These are phyloP conservation scores for Cynoglossus semilaevis DNA, from an alignment of 2,113 vertebrate species.

Conservation along the genomic window DNA sequence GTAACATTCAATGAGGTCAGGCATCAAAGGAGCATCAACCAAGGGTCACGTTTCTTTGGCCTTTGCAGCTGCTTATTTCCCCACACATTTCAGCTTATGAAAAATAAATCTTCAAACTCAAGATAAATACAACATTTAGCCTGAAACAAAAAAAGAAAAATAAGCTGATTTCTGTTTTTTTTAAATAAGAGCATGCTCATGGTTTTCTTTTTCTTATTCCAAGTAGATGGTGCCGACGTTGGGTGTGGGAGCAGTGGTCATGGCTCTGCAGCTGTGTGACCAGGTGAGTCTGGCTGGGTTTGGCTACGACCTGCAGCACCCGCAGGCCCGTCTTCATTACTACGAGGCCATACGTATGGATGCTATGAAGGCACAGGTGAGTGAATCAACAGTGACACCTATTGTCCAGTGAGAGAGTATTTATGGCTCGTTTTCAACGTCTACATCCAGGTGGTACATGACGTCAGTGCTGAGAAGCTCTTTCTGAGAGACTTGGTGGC, in stretches of 20 bases:
- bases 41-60: too few relatives aligned
- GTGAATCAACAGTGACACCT: not conserved
- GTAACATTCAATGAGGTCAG: too few relatives aligned
- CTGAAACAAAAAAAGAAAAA: too few relatives aligned
- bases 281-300: conserved; percentile 81
- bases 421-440: not conserved
- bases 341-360: conserved; percentile 74
- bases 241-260: conserved; percentile 71
- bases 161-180: too few relatives aligned
- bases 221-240: conserved; percentile 71
- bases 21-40: too few relatives aligned
- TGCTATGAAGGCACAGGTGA: conserved; percentile 68
- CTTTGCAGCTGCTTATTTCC: too few relatives aligned
- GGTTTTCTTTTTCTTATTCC: not conserved
- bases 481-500: conserved; percentile 75
- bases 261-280: conserved; percentile 79
- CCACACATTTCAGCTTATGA: too few relatives aligned
- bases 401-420: not conserved
- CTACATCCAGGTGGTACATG: conserved; percentile 73
- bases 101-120: too few relatives aligned
- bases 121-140: too few relatives aligned
- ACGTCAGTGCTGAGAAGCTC: conserved; percentile 72
- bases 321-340: conserved; percentile 74
- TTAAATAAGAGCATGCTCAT: not conserved
- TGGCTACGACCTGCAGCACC: conserved; percentile 76